These are phyloP conservation scores for Vombatus ursinus DNA, from an alignment of 2,113 vertebrate species.

Conservation along the genomic window DNA sequence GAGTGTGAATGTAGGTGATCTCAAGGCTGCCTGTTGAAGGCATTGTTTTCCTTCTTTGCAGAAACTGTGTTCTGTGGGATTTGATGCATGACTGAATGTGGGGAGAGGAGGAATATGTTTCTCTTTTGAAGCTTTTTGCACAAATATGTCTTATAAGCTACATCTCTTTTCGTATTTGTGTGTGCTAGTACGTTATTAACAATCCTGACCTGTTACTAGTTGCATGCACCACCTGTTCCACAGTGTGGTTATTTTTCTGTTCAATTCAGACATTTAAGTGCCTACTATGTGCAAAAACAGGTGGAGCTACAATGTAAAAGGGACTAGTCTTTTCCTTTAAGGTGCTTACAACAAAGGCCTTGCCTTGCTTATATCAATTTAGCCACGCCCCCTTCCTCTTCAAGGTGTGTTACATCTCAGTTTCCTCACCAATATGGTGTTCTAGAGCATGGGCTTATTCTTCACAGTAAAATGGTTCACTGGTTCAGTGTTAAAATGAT, in stretches of 20 bases:
- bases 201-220: neutral
- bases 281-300: neutral
- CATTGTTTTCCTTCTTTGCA: neutral
- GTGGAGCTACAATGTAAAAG: neutral
- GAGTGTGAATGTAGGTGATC: neutral
- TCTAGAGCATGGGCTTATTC: conserved; percentile 55
- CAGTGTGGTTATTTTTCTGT: neutral
- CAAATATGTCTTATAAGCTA: neutral
- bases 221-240: neutral
- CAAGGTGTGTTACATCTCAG: conserved; percentile 6
- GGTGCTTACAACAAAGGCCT: neutral
- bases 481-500: neutral
- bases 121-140: neutral
- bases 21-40: neutral
- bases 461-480: conserved; percentile 13
- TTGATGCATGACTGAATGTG: neutral
- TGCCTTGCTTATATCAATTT: neutral
- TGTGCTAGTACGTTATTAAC: neutral
- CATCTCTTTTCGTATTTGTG: neutral
- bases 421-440: conserved; percentile 28
- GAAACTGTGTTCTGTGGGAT: neutral
- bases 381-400: neutral
- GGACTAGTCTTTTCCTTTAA: neutral
- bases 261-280: neutral
- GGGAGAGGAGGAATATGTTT: neutral